A percentile compares a stretch with the other conserved stretches of the same genome.
These are phyloP conservation scores for Chloebia gouldiae DNA, from an alignment of 2,113 vertebrate species.

Conservation along the genomic window DNA sequence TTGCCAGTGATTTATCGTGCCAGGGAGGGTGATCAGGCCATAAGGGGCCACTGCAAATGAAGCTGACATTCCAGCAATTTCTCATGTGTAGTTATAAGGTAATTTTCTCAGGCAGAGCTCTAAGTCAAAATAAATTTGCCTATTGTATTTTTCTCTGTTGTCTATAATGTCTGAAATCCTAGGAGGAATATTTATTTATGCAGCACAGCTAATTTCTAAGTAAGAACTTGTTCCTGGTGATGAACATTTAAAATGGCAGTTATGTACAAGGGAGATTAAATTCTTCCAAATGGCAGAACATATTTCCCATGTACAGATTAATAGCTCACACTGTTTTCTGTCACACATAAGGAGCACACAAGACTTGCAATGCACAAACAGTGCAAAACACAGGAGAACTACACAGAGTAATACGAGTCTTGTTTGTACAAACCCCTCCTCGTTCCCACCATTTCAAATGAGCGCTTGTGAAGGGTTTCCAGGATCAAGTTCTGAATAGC, in stretches of 20 bases:
- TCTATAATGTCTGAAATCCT: not conserved
- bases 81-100: slow-evolving; percentile 68
- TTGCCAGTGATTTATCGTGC: slow-evolving; percentile 93
- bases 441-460: not conserved
- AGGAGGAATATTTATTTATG: slow-evolving; percentile 8
- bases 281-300: slow-evolving; percentile 5
- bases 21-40: slow-evolving; percentile 79
- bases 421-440: slow-evolving; percentile 29
- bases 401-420: not conserved
- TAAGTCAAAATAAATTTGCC: slow-evolving; percentile 55
- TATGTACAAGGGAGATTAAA: not conserved
- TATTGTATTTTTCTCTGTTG: slow-evolving; percentile 55
- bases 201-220: not conserved
- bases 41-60: slow-evolving; percentile 75
- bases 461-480: slow-evolving; percentile 8
- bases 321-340: not conserved
- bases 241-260: slow-evolving; percentile 16
- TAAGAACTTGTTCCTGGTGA: not conserved
- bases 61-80: slow-evolving; percentile 75
- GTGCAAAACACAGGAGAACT: not conserved
- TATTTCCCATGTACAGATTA: not conserved
- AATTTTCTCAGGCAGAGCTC: slow-evolving; percentile 63
- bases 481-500: slow-evolving; percentile 49
- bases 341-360: not conserved
- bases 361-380: not conserved